Percentiles rank a stretch among this genome's conserved stretches.
Conservation (phyloP, 2,797 vertebrate species). For the Aldrovandia affinis region DNA sequence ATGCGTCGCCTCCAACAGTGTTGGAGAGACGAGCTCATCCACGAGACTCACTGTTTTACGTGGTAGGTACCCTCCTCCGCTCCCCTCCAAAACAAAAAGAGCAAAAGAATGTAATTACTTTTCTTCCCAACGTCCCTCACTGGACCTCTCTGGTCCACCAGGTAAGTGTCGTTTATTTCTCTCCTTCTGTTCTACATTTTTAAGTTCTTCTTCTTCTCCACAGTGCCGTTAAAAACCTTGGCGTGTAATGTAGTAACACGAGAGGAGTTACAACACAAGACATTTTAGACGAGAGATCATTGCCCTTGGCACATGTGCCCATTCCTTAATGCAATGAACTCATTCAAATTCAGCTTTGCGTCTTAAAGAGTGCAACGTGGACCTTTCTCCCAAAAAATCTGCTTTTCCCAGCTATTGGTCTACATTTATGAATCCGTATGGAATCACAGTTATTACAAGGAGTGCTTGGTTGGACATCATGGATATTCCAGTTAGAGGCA, state of each 20-base stretch:
- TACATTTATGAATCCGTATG: not conserved
- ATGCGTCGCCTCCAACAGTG: constrained; percentile 93
- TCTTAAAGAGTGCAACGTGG: not conserved
- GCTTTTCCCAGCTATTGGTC: not conserved
- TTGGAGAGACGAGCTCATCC: constrained; percentile 90
- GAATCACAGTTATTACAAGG: not conserved
- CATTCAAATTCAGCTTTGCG: not conserved
- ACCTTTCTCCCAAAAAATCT: not conserved
- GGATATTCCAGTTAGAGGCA: not conserved
- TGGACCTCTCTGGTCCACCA: constrained; percentile 10
- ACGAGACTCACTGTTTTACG: constrained; percentile 92
- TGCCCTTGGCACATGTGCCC: not conserved
- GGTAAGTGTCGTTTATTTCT: constrained; percentile 29
- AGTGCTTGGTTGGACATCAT: not conserved
- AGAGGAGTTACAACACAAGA: not conserved
- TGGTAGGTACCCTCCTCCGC: constrained; percentile 75
- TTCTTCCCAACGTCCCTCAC: constrained; percentile 13
- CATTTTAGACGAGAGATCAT: not conserved
- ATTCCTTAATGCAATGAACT: not conserved
- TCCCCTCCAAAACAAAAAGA: not conserved
- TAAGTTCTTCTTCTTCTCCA: not conserved
- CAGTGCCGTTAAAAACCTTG: not conserved
- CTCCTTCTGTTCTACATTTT: not conserved
- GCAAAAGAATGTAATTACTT: not conserved
- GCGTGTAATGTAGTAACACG: not conserved